Conservation (phyloP, 2,888 invertebrate genomes). For the Eurytoma adleriae region DNA sequence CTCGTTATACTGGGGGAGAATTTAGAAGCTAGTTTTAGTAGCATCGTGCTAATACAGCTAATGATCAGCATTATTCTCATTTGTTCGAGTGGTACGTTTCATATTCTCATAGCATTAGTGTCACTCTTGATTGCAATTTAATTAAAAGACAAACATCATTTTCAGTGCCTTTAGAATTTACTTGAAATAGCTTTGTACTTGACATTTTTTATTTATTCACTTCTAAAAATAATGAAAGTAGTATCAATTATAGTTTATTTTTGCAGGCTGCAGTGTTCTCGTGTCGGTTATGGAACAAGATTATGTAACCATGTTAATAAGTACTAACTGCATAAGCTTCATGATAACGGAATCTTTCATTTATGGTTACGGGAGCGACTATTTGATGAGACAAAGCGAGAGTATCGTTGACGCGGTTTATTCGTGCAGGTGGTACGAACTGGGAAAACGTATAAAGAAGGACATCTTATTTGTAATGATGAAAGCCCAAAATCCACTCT, state of each 20-base stretch:
- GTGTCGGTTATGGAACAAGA: conserved; percentile 29
- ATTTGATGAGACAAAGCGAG: conserved; percentile 50
- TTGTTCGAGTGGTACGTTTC: conserved; percentile 49
- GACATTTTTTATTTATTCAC: too few relatives aligned
- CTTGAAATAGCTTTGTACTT: too few relatives aligned
- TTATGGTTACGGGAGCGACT: conserved; percentile 57
- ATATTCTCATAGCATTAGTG: background rate
- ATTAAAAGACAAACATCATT: background rate
- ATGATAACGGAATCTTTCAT: conserved; percentile 53
- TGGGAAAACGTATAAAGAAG: conserved; percentile 25
- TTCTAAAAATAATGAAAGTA: too few relatives aligned
- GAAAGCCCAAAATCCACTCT: conserved; percentile 44
- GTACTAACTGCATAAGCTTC: conserved; percentile 48
- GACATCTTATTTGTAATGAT: conserved; percentile 54
- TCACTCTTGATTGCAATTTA: background rate
- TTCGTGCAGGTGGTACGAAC: conserved; percentile 46
- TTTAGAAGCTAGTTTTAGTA: conserved; percentile 46
- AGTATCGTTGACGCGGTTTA: conserved; percentile 51
- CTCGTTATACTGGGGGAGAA: conserved; percentile 40
- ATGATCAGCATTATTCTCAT: conserved; percentile 50
- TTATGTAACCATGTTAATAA: conserved; percentile 47
- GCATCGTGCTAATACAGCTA: conserved; percentile 33
- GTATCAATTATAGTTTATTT: background rate
- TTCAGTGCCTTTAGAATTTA: background rate
- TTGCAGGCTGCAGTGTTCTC: conserved; percentile 44